phyloP scores from a whole-genome alignment of 2,888 invertebrate genomes.

The Andrena dorsata region DNA sequence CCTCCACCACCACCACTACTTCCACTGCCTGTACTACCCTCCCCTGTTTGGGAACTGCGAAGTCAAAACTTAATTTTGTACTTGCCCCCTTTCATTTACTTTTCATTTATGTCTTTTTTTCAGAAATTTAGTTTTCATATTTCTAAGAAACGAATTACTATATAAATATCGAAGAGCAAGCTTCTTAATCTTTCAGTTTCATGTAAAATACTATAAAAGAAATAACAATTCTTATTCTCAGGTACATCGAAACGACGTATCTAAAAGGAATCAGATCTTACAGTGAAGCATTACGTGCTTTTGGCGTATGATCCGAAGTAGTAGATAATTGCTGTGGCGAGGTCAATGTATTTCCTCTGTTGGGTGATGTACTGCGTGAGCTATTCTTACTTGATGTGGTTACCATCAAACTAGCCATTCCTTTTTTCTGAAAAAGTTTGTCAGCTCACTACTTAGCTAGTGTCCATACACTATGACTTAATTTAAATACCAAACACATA shows the following conservation, averaged over 20 bases:
- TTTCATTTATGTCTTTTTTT: constrained; percentile 22
- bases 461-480: constrained; percentile 49
- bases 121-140: constrained; percentile 33
- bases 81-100: constrained; percentile 26
- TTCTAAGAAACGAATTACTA: constrained; percentile 18
- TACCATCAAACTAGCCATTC: constrained; percentile 84
- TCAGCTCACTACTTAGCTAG: constrained; percentile 62
- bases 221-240: constrained; percentile 31
- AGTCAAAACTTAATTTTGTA: constrained; percentile 40
- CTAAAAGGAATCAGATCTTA: constrained; percentile 69
- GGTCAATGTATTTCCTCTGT: constrained; percentile 76
- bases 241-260: constrained; percentile 3
- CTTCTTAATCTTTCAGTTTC: constrained; percentile 25
- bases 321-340: constrained; percentile 73
- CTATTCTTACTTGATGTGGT: constrained; percentile 82
- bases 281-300: constrained; percentile 82
- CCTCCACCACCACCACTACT: constrained; percentile 79
- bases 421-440: constrained; percentile 69
- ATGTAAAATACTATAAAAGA: constrained; percentile 36
- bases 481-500: neutral
- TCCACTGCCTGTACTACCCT: constrained; percentile 82
- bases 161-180: constrained; percentile 19
- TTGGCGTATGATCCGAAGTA: constrained; percentile 79
- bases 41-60: constrained; percentile 79
- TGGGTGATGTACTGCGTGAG: constrained; percentile 83